phyloP scores from a whole-genome alignment of 1,140 invertebrate species.

The Globodera ellingtonae region DNA sequence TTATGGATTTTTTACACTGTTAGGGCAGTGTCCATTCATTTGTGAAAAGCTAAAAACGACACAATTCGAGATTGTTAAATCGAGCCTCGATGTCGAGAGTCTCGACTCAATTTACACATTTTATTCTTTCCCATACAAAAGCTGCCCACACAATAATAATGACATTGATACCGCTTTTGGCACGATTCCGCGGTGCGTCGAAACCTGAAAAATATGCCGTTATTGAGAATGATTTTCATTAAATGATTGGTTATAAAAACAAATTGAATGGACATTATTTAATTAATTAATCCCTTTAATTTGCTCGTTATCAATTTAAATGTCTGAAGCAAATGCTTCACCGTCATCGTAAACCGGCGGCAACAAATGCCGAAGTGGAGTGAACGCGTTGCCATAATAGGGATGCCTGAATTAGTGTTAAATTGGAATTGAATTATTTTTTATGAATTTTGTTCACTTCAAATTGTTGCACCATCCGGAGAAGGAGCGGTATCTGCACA shows the following conservation, averaged over 20 bases:
- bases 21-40: too few species aligned
- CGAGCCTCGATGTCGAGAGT: too few species aligned
- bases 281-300: neutral
- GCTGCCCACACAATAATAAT: too few species aligned
- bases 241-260: too few species aligned
- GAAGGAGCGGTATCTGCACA: constrained; percentile 71
- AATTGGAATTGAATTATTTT: constrained; percentile 2
- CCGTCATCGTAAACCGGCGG: constrained; percentile 93
- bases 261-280: neutral
- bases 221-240: neutral
- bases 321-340: constrained; percentile 59
- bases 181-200: constrained; percentile 57
- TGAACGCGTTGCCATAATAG: constrained; percentile 72
- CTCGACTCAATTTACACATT: constrained; percentile 5
- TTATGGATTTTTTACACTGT: too few species aligned
- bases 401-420: constrained; percentile 11
- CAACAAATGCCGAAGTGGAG: constrained; percentile 79
- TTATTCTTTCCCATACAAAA: neutral
- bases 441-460: constrained; percentile 67
- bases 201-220: constrained; percentile 32
- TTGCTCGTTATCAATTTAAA: neutral
- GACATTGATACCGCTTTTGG: constrained; percentile 77
- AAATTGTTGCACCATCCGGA: constrained; percentile 97
- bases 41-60: too few species aligned
- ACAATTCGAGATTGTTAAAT: too few species aligned